phyloP scores from a whole-genome alignment of 2,797 vertebrate genomes.

The Alfaro cultratus region DNA sequence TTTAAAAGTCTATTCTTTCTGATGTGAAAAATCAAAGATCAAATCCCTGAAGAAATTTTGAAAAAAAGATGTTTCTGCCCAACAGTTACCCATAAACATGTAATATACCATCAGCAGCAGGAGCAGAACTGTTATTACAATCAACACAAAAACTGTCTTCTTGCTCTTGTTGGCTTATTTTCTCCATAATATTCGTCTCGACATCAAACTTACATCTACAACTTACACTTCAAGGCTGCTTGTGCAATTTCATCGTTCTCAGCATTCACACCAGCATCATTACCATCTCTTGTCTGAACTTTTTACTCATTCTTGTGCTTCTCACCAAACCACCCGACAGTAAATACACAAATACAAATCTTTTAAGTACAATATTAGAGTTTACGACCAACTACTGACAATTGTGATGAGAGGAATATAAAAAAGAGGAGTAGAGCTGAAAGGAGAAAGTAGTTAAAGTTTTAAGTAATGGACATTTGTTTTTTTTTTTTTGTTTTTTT shows the following conservation, averaged over 20 bases:
- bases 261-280: conserved; percentile 24
- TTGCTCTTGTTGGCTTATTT: conserved; percentile 20
- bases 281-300: conserved; percentile 13
- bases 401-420: not conserved
- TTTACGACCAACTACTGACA: conserved; percentile 17
- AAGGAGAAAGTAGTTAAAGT: conserved; percentile 3
- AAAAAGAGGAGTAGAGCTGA: not conserved
- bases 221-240: conserved; percentile 16
- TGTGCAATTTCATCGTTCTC: conserved; percentile 11
- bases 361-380: conserved; percentile 44
- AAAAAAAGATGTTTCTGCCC: conserved; percentile 1
- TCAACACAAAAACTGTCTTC: conserved; percentile 15
- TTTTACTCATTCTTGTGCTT: conserved; percentile 10
- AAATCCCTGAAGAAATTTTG: not conserved
- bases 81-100: conserved; percentile 5
- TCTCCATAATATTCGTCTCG: conserved; percentile 18
- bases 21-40: not conserved
- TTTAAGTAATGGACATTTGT: conserved; percentile 16
- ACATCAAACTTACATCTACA: conserved; percentile 21
- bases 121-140: conserved; percentile 15
- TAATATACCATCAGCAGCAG: conserved; percentile 19
- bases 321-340: not conserved
- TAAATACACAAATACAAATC: conserved; percentile 36
- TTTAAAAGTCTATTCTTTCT: not conserved
- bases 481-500: conserved; percentile 5